Evolutionary conservation across 2,113 vertebrate genomes (phyloP).

Genomic region (Cathartes aura): DNA sequence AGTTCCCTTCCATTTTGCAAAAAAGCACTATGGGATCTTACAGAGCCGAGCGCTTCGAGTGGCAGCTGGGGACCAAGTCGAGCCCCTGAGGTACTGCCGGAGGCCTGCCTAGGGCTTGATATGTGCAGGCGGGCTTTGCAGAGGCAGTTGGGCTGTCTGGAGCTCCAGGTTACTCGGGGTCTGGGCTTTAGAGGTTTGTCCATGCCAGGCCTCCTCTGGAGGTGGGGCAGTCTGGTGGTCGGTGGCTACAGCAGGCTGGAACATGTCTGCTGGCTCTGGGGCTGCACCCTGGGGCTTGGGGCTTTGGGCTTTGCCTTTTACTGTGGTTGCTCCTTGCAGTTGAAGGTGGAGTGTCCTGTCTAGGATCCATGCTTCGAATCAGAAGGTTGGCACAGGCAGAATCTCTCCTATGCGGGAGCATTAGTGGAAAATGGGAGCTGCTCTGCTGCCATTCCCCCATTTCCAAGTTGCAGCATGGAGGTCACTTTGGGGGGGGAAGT

Average conservation of each 20-base stretch:
- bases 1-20: constrained; percentile 39
- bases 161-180: neutral
- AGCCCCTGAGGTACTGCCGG: neutral
- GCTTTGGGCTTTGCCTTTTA: neutral
- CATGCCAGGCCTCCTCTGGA: neutral
- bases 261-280: neutral
- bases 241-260: neutral
- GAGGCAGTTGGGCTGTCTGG: neutral
- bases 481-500: neutral
- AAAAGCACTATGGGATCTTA: neutral
- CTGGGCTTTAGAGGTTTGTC: neutral
- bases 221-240: neutral
- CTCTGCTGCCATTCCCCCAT: rapidly evolving
- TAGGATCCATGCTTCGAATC: rapidly evolving
- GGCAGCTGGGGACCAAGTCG: neutral
- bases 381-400: neutral
- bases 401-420: rapidly evolving
- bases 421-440: neutral
- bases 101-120: neutral
- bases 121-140: neutral
- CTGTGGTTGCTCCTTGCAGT: neutral
- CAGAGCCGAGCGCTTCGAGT: neutral
- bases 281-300: neutral
- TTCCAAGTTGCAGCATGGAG: neutral
- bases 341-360: neutral